phyloP scores from a whole-genome alignment of 2,113 vertebrate species.

The Oreamnos americanus region DNA sequence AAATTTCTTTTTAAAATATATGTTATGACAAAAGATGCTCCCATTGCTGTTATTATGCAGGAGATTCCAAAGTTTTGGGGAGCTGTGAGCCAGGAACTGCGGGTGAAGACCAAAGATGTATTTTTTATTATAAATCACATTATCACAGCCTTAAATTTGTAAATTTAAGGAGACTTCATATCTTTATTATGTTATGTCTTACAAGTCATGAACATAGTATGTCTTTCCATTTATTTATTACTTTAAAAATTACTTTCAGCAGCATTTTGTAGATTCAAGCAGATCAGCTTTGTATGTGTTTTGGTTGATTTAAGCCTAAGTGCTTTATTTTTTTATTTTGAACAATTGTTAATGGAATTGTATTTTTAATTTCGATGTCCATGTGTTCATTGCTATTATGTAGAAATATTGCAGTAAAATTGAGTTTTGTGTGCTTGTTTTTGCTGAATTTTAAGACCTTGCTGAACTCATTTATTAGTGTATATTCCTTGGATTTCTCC shows the following conservation, averaged over 20 bases:
- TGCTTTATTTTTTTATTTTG: not conserved
- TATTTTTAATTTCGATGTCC: not conserved
- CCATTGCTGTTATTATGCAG: not conserved
- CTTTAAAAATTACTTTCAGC: not conserved
- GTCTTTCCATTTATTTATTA: not conserved
- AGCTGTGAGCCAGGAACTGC: not conserved
- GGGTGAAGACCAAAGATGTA: not conserved
- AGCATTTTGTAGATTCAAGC: not conserved
- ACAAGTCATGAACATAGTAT: not conserved
- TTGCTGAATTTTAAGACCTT: not conserved
- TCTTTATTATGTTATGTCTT: not conserved
- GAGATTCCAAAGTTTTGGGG: not conserved
- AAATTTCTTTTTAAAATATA: not conserved
- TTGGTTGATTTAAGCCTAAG: not conserved
- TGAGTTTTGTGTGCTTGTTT: not conserved
- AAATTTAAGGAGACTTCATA: not conserved
- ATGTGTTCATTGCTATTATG: not conserved
- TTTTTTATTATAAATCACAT: not conserved
- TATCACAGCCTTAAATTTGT: not conserved
- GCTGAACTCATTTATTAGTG: not conserved
- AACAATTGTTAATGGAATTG: not conserved
- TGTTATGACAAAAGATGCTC: not conserved
- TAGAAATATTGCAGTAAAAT: not conserved
- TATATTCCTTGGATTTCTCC: not conserved
- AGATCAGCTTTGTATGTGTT: not conserved